Evolutionary conservation across 1,140 invertebrate species (phyloP), one percentile per base, ranked within the genome.

Genomic region (Nasonia longicornis): DNA sequence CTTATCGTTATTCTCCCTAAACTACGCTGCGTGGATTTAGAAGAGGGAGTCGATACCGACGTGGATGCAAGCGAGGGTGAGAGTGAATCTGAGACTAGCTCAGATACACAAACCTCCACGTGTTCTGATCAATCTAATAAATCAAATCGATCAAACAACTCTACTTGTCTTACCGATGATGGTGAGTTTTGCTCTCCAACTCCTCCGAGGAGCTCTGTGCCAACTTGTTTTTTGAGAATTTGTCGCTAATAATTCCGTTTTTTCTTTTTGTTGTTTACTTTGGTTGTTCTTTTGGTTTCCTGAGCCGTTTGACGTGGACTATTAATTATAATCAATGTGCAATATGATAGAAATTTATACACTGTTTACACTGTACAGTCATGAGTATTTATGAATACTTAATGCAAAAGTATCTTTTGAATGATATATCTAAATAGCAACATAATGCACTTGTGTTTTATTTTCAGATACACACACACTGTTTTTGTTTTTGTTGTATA

Each of bases 71-170:
- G 90, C 86, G 89, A 91, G 85, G 87, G 88, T 88, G 89, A 91
- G 85, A 87, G 88, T 90, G 91, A 91, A 87, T 91, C 91, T 90
- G 91, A 92, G 88, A 90, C 86, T 89, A 91, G 87, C 88, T 91
- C 90, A 89, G 89, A 91, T 86, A 89, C 90, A 87, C 89, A 88
- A 82, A 87, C 88, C 86, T 90, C 89, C 86, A 89, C 89, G 84
- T 88, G 85, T 85, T 90, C 89, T 84, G 89, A 90, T 87, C 88
- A 87, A 85, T 90, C 89, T 88, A 88, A 90, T 89, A 88, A 88
- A 83, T 89, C 88, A 85, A 88, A 89, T 86, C 84, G 86, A 85
- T 88, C 88, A 84, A 89, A 90, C 88, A 86, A 89, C 84, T 89
- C 89, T 84, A 83, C 89, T 88, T 89, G 87, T 89, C 87, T 90